Evolutionary conservation across 2,113 vertebrate species (phyloP), one percentile per base, ranked within the genome.

Genomic region (Pseudorhombus dupliciocellatus): DNA sequence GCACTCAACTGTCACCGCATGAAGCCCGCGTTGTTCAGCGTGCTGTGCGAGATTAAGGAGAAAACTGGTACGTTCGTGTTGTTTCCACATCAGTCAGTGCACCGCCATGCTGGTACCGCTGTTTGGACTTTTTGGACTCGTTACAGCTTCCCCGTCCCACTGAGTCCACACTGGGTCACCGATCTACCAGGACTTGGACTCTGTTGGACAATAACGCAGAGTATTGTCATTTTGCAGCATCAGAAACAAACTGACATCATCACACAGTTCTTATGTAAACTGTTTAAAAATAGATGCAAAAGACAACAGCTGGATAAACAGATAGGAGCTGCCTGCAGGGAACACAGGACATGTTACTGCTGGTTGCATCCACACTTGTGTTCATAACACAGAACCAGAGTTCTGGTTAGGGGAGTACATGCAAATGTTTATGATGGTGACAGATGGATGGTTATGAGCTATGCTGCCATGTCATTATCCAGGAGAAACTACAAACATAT

Each of bases 11-110:
- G 94, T 88, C 94, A 95, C 77, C 90, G 93, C 10, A 94, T 95
- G 94, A 95, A 95, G 83, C 93, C 94, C 22, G 94, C 94, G 11
- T 83, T 95, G 77, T 95, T 95, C 92, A 95, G 93, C 81, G 94
- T 95, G 21, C 75, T 95, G 76, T 95, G 94, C 34, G 94, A 95
- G 81, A 94, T 95, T 62, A 95, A 95, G 80, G 94, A 95, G 53
- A 95, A 95, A 85, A 94, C 94, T 0, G 94, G 94, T 95, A 56
- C 1, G 72, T 75, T 60, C 76, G 85, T 72, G 72, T 55, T 64
- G 18, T 66, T 77, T 67, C 0, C 4, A 44, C 16, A 7, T 12
- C 9, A 14, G 12, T 42, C 20, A 4, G 6, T 28, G 51, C 46
- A 18, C 12, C 16, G 7, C 3, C 50, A 48, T n/a, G 46, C 34